Evolutionary conservation across 2,888 invertebrate species (phyloP), one percentile per base, ranked within the genome.

Genomic region (Rhodophaea formosa): DNA sequence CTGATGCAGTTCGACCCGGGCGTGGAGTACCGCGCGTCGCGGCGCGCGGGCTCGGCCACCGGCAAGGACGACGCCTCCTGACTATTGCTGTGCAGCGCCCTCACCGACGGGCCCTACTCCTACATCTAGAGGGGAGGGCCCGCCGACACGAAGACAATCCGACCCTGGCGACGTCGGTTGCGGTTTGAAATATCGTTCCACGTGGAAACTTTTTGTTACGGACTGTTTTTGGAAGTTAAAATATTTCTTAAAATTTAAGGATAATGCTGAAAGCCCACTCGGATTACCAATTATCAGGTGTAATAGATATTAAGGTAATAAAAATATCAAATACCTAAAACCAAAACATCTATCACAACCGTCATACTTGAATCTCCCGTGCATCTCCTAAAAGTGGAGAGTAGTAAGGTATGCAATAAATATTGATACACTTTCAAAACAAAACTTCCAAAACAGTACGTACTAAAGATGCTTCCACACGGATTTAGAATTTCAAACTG

Each of bases 41-140:
- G 96, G 78, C 93, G 94, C 74, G 92, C 85, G 56, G 83, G 83
- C 73, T 76, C 83, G 45, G 82, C 80, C 58, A 73, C 84, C 62
- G 84, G 81, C 88, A 97, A 97, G 88, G 97, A 97, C 91, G 97
- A 97, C 92, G 97, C 97, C 92, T 97, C 97, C 95, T 98, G 97
- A 97, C 97, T 98, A 94, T 95, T 98, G 95, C 96, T 97, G 94
- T 98, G 98, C 97, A 98, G 98, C 96, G 97, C 97, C 95, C 97
- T 98, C 94, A 98, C 97, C 82, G 98, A 98, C 93, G 98, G 98
- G 93, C 97, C 97, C 93, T 98, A 98, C 94, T 96, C 96, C 89
- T 96, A 96, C 93, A 96, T 97, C 82, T 96, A 94, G 93, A 84
- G 79, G 66, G 77, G 69, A 70, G 77, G 81, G 67, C 70, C 70